Conservation (phyloP, 1,140 invertebrate species). For the Drosophila ogumai region DNA sequence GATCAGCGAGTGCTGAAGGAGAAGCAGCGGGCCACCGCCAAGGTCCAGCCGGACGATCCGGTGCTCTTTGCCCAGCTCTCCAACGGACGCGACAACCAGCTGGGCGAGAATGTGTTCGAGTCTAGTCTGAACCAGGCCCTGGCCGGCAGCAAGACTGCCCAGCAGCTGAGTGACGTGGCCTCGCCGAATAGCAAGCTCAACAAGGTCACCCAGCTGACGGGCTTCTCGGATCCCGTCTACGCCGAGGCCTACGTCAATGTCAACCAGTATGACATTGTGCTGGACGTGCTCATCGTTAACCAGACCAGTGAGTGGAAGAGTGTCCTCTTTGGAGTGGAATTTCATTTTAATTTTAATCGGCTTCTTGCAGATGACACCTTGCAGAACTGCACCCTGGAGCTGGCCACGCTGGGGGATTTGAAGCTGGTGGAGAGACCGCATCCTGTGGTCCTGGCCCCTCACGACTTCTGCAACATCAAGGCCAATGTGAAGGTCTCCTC, state of each 20-base stretch:
- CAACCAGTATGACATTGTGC: conserved; percentile 99
- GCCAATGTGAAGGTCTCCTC: conserved; percentile 98
- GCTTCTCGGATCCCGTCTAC: conserved; percentile 99
- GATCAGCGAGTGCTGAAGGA: conserved; percentile 85
- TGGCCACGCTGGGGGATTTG: conserved; percentile 98
- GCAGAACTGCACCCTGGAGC: conserved; percentile 98
- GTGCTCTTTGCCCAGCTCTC: conserved; percentile 94
- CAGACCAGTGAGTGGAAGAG: conserved; percentile 90
- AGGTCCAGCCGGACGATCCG: conserved; percentile 94
- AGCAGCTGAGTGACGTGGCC: conserved; percentile 85
- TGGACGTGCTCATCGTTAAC: conserved; percentile 99
- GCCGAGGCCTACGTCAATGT: conserved; percentile 99
- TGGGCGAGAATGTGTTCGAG: conserved; percentile 97
- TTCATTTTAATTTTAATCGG: neutral
- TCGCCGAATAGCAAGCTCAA: conserved; percentile 89
- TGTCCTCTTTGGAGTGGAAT: neutral
- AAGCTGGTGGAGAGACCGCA: conserved; percentile 99
- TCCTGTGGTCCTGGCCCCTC: conserved; percentile 96
- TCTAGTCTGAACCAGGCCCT: conserved; percentile 96
- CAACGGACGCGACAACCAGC: conserved; percentile 89
- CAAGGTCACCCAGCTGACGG: conserved; percentile 99
- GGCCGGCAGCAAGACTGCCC: conserved; percentile 87
- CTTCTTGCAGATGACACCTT: conserved; percentile 92
- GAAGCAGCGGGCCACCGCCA: conserved; percentile 89
- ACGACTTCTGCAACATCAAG: conserved; percentile 99